phyloP scores from a whole-genome alignment of 1,140 invertebrate species.

The Callitettix versicolor region DNA sequence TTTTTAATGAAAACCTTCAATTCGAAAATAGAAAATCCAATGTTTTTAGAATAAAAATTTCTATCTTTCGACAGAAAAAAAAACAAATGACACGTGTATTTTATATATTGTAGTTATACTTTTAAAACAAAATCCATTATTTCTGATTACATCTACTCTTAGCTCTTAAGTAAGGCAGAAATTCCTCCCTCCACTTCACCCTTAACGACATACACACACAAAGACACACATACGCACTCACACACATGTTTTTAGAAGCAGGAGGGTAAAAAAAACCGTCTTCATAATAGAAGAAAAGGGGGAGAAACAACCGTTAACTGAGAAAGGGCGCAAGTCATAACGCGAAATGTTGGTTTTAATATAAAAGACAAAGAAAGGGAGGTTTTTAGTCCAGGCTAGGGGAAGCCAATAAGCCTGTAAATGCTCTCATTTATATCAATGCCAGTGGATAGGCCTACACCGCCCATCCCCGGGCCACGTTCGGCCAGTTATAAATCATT shows the following conservation, averaged over 20 bases:
- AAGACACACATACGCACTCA: too few species aligned
- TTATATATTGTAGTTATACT: too few species aligned
- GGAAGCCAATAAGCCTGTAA: constrained; percentile 5
- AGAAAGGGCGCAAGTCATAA: not conserved
- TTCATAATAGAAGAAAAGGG: not conserved
- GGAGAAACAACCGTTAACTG: not conserved
- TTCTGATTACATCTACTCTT: too few species aligned
- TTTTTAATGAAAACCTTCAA: too few species aligned
- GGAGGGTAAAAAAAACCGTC: not conserved
- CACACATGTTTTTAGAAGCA: not conserved
- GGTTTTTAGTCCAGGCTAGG: not conserved
- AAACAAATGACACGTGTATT: too few species aligned
- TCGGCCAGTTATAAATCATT: not conserved
- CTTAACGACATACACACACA: too few species aligned
- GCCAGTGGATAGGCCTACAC: not conserved
- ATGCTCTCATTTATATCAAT: constrained; percentile 10
- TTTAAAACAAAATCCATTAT: too few species aligned
- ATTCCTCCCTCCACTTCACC: too few species aligned
- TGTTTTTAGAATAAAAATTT: too few species aligned
- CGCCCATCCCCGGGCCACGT: not conserved
- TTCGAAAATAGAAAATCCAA: too few species aligned
- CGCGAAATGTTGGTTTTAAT: constrained; percentile 6
- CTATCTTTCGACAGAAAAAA: too few species aligned
- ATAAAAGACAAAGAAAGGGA: constrained; percentile 1
- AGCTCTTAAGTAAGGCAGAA: too few species aligned